Conservation (phyloP, 1,140 invertebrate genomes). For the Harpegnathos saltator region DNA sequence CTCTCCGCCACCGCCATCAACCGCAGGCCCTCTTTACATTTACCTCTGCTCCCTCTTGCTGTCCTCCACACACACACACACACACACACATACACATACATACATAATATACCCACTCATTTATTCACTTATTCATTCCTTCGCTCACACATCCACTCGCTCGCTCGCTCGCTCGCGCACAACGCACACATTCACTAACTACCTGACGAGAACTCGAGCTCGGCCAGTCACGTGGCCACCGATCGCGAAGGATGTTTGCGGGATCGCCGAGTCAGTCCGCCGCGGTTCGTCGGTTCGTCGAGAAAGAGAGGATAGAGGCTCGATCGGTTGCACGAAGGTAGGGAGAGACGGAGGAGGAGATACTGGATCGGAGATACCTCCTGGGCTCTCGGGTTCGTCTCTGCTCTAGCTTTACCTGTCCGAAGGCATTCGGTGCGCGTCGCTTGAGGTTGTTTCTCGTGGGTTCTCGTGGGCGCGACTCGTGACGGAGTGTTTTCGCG, state of each 20-base stretch:
- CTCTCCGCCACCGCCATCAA: constrained; percentile 35
- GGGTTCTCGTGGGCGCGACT: neutral
- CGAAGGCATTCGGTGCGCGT: constrained; percentile 37
- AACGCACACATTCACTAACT: constrained; percentile 61
- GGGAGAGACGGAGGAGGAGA: constrained; percentile 54
- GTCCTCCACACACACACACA: constrained; percentile 41
- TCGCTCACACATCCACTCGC: constrained; percentile 13
- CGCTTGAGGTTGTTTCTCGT: constrained; percentile 1
- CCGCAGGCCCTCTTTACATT: constrained; percentile 48
- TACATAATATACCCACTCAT: neutral
- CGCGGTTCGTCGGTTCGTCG: constrained; percentile 74
- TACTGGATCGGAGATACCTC: constrained; percentile 65
- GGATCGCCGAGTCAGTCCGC: constrained; percentile 81
- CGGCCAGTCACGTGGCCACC: constrained; percentile 81
- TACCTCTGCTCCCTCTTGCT: constrained; percentile 47
- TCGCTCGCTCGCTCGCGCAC: constrained; percentile 1
- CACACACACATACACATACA: constrained; percentile 41
- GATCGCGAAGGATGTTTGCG: constrained; percentile 82
- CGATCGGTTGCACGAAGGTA: constrained; percentile 21
- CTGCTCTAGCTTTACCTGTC: constrained; percentile 54
- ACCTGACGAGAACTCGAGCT: constrained; percentile 80
- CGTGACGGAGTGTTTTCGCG: neutral
- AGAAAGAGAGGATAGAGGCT: constrained; percentile 64
- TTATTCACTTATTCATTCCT: neutral
- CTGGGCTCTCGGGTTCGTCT: constrained; percentile 55